Percentiles rank a stretch among this genome's conserved stretches.
phyloP scores from a whole-genome alignment of 2,888 invertebrate species.

The Ptilodon capucinus region DNA sequence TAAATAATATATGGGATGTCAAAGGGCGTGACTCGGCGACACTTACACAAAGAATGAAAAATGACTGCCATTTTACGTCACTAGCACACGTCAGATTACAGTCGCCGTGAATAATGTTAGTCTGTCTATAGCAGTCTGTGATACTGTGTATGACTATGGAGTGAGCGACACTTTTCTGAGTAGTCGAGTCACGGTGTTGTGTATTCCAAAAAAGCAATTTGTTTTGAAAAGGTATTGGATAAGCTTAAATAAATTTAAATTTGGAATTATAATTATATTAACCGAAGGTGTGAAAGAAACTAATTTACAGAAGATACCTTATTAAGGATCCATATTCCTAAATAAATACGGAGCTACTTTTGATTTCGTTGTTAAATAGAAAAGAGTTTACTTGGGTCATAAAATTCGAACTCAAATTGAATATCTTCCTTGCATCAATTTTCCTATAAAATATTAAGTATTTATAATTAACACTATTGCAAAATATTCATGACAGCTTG shows the following conservation, averaged over 20 bases:
- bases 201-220: background rate
- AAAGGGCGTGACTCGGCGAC: constrained; percentile 49
- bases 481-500: no score
- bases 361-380: no score
- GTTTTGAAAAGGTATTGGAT: background rate
- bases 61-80: constrained; percentile 38
- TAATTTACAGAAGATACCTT: no score
- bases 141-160: background rate
- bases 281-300: no score
- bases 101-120: constrained; percentile 26
- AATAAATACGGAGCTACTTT: no score
- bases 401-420: no score
- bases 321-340: no score
- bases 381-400: no score
- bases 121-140: no score
- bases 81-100: constrained; percentile 21
- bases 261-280: background rate
- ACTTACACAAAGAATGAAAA: constrained; percentile 63
- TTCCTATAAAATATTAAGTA: no score
- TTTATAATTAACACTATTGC: no score
- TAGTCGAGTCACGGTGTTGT: constrained; percentile 8
- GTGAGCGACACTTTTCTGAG: constrained; percentile 5
- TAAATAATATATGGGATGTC: constrained; percentile 49
- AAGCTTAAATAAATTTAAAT: background rate
- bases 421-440: no score